Evolutionary conservation across 1,140 invertebrate genomes (phyloP), one percentile per base, ranked within the genome.

Genomic region (Planococcus citri): DNA sequence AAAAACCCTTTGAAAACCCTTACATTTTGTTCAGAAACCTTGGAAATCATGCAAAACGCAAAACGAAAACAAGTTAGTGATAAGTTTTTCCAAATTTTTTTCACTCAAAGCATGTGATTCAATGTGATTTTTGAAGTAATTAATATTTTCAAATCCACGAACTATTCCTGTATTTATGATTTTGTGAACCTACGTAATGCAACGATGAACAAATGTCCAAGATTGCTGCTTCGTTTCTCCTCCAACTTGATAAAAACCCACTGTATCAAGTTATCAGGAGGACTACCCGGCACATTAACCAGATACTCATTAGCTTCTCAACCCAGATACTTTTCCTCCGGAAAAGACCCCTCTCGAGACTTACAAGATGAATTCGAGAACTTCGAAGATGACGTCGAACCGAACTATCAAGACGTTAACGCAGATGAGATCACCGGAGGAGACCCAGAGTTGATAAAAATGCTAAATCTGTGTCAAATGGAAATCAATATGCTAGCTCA

Each of bases 391-490:
- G 41, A 51, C n/a, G 17, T 33, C 12, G 4, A 12, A 6, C 29
- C 29, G 4, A 12, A 33, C 29, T 33, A 33, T 12, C 29, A 33
- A 33, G 29, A 33, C 29, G 29, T 33, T 12, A 33, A 33, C 29
- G 29, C 12, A 3, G 29, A 33, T 33, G 29, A 33, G 12, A 12
- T 33, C 29, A 33, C 29, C 29, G 60, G 51, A 8, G 72, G 70
- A 20, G 71, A 76, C 71, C 58, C 64, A 25, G 71, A 71, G 25
- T 10, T 68, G 21, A 58, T 74, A 27, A 73, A 72, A 67, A 73
- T 73, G 51, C 69, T 76, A 27, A 76, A 75, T 70, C 61, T 75
- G 10, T 51, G 74, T 37, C 69, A 73, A n/a, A 67, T 75, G 51
- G 75, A 76, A 69, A 58, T 74, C 27, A 73, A 75, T 58, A 68